Evolutionary conservation across 2,888 invertebrate genomes (phyloP), one percentile per base, ranked within the genome.

Genomic region (Cheilosia pagana): DNA sequence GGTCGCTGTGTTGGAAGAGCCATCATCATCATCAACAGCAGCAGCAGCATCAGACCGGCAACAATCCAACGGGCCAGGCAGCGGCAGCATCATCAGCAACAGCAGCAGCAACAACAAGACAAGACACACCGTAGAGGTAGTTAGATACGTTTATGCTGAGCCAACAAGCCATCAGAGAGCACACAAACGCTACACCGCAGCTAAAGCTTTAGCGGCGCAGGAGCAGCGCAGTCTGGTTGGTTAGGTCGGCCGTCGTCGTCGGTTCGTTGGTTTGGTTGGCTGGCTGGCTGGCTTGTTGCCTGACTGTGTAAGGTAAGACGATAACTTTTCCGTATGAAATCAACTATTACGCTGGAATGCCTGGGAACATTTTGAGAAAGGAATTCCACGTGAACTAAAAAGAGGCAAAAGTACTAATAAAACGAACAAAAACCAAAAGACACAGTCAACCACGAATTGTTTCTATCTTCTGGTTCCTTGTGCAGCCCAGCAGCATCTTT

Each of bases 321-420:
- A 88, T 88, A 87, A 87, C 86, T 88, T 88, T 87, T 87, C 88
- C 87, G 86, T 88, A 88, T 88, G 88, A 87, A 88, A 87, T 87
- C 86, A 87, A 88, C 88, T 88, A 88, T 88, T 87, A 87, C 87
- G 86, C 81, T 87, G 88, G 88, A 88, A 88, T 88, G 88, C 88
- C 86, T 88, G 88, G 88, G 88, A 88, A 88, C 87, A 86, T 88
- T 88, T 88, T 86, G 75, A 87, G 87, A 85, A 87, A 88, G 87
- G 88, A 88, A 88, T 88, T 88, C 87, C 68, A 88, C 63, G 55
- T 71, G 75, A 85, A 85, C 71, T 57, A 68, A 68, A 70, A 83
- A 68, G 67, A 77, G 53, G 48, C 60, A 28, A 79, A 63, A 35
- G 63, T 62, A 60, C 71, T 55, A 74, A 63, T 52, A 71, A 65